A percentile compares a stretch with the other conserved stretches of the same genome.
These are phyloP conservation scores for Petromus typicus DNA, from an alignment of 2,113 vertebrate species.

Conservation along the genomic window DNA sequence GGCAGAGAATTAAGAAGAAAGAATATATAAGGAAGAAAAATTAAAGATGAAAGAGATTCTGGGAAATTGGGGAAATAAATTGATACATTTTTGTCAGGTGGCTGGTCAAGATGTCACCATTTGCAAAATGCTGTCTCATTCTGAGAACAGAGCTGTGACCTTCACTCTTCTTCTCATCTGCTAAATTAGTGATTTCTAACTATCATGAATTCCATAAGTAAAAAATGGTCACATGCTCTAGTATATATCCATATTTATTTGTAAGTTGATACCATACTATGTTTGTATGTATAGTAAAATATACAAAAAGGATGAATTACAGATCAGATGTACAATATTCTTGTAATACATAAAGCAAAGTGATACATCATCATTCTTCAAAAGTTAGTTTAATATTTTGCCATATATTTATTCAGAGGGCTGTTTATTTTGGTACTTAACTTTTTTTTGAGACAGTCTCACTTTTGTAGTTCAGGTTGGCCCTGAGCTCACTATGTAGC, in stretches of 20 bases:
- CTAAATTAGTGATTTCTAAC: constrained; percentile 26
- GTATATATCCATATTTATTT: not conserved
- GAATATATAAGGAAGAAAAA: not conserved
- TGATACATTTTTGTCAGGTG: not conserved
- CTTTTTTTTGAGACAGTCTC: too few relatives aligned
- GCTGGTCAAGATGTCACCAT: not conserved
- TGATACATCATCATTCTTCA: constrained; percentile 18
- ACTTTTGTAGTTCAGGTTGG: too few relatives aligned
- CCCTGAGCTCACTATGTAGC: too few relatives aligned
- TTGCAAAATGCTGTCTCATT: constrained; percentile 35
- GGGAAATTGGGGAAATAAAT: not conserved
- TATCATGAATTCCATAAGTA: not conserved
- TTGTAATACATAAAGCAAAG: not conserved
- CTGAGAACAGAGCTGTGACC: not conserved
- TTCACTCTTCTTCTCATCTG: not conserved
- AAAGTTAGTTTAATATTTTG: constrained; percentile 5
- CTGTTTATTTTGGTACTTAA: not conserved
- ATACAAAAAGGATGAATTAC: not conserved
- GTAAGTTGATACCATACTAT: not conserved
- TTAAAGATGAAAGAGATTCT: not conserved
- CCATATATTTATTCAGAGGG: not conserved
- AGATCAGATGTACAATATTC: not conserved
- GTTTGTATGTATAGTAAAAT: not conserved
- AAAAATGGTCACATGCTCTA: not conserved
- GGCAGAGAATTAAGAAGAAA: not conserved